Evolutionary conservation across 1,140 invertebrate species (phyloP).

Genomic region (Coenobita brevimanus): DNA sequence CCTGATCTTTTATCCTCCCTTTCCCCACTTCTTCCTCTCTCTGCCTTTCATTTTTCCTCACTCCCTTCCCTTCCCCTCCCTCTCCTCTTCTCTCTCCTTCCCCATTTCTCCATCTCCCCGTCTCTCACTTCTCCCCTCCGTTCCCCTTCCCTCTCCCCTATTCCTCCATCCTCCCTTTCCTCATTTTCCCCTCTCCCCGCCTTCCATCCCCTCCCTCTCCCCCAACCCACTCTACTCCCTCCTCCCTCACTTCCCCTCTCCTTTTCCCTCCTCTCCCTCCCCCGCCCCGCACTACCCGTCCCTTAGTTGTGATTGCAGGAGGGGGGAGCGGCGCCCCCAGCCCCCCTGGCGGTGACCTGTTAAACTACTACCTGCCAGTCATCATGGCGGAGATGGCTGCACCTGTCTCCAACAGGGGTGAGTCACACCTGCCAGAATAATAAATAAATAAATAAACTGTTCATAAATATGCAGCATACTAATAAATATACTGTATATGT

Average conservation of each 20-base stretch:
- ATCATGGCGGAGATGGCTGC: slow-evolving; percentile 53
- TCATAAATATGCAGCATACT: slow-evolving; percentile 9
- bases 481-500: too few species aligned
- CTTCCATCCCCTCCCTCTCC: neutral
- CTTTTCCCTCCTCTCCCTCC: too few species aligned
- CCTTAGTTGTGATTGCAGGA: slow-evolving; percentile 35
- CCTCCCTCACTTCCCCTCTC: neutral
- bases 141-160: neutral
- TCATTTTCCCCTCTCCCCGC: neutral
- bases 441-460: too few species aligned
- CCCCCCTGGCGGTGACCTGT: slow-evolving; percentile 12
- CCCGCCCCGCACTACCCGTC: too few species aligned
- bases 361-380: slow-evolving; percentile 47
- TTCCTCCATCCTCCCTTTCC: neutral
- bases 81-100: neutral
- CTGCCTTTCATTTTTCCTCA: neutral
- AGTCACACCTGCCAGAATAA: neutral
- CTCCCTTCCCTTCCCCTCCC: neutral
- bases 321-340: neutral
- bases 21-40: neutral
- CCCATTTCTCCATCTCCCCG: neutral
- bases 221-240: neutral
- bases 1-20: neutral
- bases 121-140: neutral
- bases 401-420: slow-evolving; percentile 33